A percentile compares a stretch with the other conserved stretches of the same genome.
Evolutionary conservation across 2,113 vertebrate species (phyloP).

Genomic region (Phalacrocorax carbo): DNA sequence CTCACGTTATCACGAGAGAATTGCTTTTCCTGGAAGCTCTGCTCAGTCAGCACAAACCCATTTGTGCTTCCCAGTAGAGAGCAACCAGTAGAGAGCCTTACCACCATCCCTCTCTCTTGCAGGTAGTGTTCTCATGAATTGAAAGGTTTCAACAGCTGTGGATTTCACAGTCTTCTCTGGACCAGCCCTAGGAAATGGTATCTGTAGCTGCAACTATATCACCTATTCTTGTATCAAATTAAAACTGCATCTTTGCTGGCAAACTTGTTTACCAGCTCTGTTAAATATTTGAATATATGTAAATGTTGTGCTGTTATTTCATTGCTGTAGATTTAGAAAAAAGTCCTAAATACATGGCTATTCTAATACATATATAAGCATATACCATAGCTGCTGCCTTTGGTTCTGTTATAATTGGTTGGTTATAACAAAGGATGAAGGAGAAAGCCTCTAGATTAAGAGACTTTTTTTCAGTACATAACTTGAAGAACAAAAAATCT

Average conservation of each 20-base stretch:
- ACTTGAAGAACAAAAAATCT: not conserved
- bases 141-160: not conserved
- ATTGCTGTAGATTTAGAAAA: not conserved
- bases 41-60: not conserved
- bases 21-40: not conserved
- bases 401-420: not conserved
- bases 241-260: not conserved
- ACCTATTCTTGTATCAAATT: not conserved
- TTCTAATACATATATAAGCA: not conserved
- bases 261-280: not conserved
- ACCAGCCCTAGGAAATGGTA: not conserved
- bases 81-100: not conserved
- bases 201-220: not conserved
- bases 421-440: not conserved
- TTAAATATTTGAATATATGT: not conserved
- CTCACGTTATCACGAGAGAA: not conserved
- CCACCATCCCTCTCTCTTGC: not conserved
- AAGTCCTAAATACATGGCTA: not conserved
- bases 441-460: not conserved
- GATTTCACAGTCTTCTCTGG: constrained; percentile 16
- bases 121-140: not conserved
- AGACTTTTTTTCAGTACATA: not conserved
- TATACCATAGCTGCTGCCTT: not conserved
- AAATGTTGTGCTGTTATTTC: not conserved
- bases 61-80: not conserved